Base-by-base conservation (phyloP, 2,888 invertebrate species). In the Diplolepis rosae region DNA sequence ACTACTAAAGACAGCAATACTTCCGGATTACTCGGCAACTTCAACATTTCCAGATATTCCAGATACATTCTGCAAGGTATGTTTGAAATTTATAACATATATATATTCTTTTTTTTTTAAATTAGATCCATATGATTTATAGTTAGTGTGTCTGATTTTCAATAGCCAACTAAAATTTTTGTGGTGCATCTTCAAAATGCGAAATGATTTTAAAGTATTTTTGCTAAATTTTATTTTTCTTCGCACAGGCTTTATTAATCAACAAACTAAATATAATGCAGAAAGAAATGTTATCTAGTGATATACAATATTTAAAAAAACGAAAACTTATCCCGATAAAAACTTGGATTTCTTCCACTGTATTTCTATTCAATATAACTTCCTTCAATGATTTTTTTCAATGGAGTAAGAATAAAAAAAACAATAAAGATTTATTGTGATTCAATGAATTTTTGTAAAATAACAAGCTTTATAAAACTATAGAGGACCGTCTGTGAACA, bases 41-140 rank as follows among this genome's bases (percentile, higher is more conserved):
- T n/a, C 1, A 27, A 35, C 35, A 24, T 24, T 39, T 6, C 39
- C 35, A 24, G 24, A 9, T 39, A 39, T 24, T 39, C 39, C 6
- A 39, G 13, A 56, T 24, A 56, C 35, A 61, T 7, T 45, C 18
- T 39, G 39, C n/a, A 39, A 39, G 61, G 61, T 61, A 61, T 39
- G 61, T 35, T 61, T 61, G 24, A 13, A 24, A 6, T 39, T 7
- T 61, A 61, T 35, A 56, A 56, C 15, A 52, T 24, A 32, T 22
- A 61, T 50, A 22, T 11, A n/a, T 48, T 15, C 11, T 7, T 50
- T 50, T 11, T 11, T 50, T 18, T 22, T 13, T 22, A 11, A 50
- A 50, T 24, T 11, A 24, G 27, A 50, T 24, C 27, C 11, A 24
- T 50, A 24, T 50, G 1, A 50, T 50, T 50, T 24, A 50, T 11